A percentile compares a stretch with the other conserved stretches of the same genome.
Conservation (phyloP, 64 coral and sea anemone genomes). For the Anthopleura sola region DNA sequence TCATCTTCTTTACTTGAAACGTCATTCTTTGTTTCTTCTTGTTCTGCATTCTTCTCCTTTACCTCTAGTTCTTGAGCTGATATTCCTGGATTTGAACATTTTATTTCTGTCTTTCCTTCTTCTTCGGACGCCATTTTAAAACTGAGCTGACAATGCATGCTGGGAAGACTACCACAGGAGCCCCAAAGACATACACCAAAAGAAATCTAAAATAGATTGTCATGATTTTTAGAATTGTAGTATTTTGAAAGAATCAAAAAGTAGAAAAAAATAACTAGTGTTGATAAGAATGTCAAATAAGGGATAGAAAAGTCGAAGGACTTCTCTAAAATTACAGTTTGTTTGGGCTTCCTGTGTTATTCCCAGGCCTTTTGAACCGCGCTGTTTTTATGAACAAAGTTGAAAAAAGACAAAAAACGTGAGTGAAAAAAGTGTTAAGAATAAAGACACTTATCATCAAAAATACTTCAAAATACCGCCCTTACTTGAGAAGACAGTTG, state of each 20-base stretch:
- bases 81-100: constrained; percentile 12
- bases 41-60: background rate
- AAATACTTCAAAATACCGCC: background rate
- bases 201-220: background rate
- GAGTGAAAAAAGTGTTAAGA: background rate
- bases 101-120: constrained; percentile 16
- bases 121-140: constrained; percentile 80
- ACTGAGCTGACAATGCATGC: constrained; percentile 13
- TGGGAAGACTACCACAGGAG: background rate
- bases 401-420: background rate
- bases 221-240: background rate
- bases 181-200: background rate
- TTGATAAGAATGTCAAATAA: background rate
- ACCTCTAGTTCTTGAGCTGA: background rate
- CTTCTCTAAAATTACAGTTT: background rate
- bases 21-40: background rate
- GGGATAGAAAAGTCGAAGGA: background rate
- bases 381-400: background rate
- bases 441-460: background rate
- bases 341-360: background rate
- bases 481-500: background rate
- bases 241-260: no score
- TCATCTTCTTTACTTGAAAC: background rate
- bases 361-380: background rate
- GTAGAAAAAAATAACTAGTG: background rate